These are phyloP conservation scores for Leptoclinus maculatus DNA, from an alignment of 2,797 vertebrate genomes.

Conservation along the genomic window DNA sequence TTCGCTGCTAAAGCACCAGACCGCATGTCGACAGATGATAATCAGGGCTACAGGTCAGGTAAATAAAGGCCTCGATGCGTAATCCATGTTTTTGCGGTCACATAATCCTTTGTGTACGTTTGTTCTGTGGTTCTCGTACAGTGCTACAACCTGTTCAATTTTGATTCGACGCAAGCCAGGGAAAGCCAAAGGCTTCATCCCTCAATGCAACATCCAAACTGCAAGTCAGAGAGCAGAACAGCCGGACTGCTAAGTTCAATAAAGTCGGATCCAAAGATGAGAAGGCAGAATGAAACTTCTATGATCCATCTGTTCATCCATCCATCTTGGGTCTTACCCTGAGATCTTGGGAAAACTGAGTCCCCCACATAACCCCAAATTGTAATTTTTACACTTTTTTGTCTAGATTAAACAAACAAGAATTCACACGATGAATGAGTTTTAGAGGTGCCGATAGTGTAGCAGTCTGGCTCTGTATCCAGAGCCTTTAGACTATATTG, in stretches of 20 bases:
- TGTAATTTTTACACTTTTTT: background rate
- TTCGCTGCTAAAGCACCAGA: background rate
- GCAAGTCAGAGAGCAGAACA: slow-evolving; percentile 9
- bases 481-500: background rate
- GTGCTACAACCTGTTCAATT: slow-evolving; percentile 40
- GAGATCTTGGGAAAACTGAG: background rate
- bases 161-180: slow-evolving; percentile 7
- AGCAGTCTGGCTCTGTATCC: background rate
- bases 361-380: background rate
- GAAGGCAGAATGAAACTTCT: slow-evolving; percentile 16
- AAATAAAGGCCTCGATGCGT: slow-evolving; percentile 34
- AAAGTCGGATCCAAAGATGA: slow-evolving; percentile 34
- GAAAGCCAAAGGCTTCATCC: slow-evolving; percentile 31
- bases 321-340: slow-evolving; percentile 13
- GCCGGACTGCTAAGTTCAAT: slow-evolving; percentile 19
- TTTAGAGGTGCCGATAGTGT: background rate
- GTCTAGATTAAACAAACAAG: background rate
- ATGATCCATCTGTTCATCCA: slow-evolving; percentile 21
- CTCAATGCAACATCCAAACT: slow-evolving; percentile 19
- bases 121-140: slow-evolving; percentile 24
- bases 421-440: background rate
- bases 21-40: slow-evolving; percentile 30
- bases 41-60: slow-evolving; percentile 44
- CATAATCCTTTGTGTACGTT: slow-evolving; percentile 45
- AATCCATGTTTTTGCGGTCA: slow-evolving; percentile 50